Percentiles rank a stretch among this genome's conserved stretches.
Conservation (phyloP, 2,797 vertebrate genomes). For the Micrastur ruficollis region DNA sequence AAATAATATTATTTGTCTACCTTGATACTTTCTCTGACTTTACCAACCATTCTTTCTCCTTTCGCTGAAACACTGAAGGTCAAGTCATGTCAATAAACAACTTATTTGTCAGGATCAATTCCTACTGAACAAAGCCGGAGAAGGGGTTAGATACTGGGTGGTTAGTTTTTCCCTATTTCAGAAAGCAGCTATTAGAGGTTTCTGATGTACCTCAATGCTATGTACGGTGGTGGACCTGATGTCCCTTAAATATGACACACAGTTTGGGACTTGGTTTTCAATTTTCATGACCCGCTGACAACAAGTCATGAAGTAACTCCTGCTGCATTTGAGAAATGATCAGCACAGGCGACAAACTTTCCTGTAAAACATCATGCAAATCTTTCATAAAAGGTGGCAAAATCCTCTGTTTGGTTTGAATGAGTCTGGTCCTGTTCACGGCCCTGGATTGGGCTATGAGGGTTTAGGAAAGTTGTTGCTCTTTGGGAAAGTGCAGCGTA, state of each 20-base stretch:
- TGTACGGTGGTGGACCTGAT: accelerated
- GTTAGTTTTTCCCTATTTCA: neutral
- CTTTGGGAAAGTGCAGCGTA: neutral
- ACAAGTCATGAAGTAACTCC: neutral
- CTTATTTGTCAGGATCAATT: neutral
- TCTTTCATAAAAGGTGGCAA: neutral
- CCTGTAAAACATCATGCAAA: neutral
- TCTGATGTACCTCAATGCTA: neutral
- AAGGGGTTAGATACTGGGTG: neutral
- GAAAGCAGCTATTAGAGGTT: neutral
- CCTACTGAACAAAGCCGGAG: neutral
- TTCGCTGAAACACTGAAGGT: neutral
- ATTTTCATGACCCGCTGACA: neutral
- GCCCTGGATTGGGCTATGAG: neutral
- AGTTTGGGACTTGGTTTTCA: neutral
- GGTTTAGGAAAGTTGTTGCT: neutral
- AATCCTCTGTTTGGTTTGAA: neutral
- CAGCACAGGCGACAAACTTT: neutral
- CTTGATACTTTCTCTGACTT: neutral
- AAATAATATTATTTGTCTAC: neutral
- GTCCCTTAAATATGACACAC: neutral
- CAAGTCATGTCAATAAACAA: neutral
- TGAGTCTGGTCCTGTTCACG: neutral
- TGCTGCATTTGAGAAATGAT: neutral
- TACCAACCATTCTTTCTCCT: neutral